A percentile compares a stretch with the other conserved stretches of the same genome.
phyloP scores from a whole-genome alignment of 2,113 vertebrate species.

The Myrmophylax atrothorax region DNA sequence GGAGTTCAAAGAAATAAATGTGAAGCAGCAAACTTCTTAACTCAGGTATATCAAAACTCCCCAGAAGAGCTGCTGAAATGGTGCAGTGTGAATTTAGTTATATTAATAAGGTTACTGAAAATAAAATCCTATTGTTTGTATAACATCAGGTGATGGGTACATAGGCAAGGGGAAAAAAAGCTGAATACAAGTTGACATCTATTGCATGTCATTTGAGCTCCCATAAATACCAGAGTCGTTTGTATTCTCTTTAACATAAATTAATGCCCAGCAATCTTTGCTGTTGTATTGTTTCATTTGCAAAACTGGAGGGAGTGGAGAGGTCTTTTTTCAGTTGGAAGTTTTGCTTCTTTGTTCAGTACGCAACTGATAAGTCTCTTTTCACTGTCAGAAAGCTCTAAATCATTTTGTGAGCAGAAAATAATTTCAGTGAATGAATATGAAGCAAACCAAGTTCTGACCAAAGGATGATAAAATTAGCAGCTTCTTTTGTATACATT shows the following conservation, averaged over 20 bases:
- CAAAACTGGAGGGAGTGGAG: not conserved
- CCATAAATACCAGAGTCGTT: not conserved
- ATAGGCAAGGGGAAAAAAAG: not conserved
- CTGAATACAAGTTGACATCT: not conserved
- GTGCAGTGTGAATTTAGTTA: not conserved
- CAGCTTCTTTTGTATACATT: conserved; percentile 51
- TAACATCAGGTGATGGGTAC: not conserved
- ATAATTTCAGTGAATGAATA: not conserved
- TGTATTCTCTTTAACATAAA: not conserved
- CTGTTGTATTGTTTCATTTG: accelerated
- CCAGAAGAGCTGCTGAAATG: not conserved
- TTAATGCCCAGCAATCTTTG: not conserved
- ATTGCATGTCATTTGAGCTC: not conserved
- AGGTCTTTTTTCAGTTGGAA: not conserved
- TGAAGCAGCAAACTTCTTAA: not conserved
- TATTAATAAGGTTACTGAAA: not conserved
- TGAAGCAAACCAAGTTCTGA: conserved; percentile 18
- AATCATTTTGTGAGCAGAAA: not conserved
- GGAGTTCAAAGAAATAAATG: not conserved
- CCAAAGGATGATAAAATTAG: conserved; percentile 28
- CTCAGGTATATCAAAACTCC: not conserved
- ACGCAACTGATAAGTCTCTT: not conserved
- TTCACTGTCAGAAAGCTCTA: not conserved
- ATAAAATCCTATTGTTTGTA: not conserved
- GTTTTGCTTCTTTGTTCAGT: not conserved